These are phyloP conservation scores for Drosophila yooni DNA, from an alignment of 2,888 invertebrate genomes.

Conservation along the genomic window DNA sequence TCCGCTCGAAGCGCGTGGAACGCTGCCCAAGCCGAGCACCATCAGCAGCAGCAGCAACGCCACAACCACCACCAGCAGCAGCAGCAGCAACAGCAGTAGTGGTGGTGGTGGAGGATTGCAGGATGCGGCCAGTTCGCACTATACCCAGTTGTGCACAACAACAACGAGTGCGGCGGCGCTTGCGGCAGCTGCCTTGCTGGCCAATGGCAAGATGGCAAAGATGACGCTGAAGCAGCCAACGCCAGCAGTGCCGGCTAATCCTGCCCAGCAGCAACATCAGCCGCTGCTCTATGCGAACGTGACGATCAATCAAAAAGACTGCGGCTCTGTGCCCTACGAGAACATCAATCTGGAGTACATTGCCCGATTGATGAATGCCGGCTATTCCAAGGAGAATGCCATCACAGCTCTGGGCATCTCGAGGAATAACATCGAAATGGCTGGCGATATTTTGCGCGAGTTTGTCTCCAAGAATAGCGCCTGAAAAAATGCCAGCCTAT, in stretches of 20 bases:
- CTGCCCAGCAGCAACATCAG: slow-evolving; percentile 70
- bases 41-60: slow-evolving; percentile 5
- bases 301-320: slow-evolving; percentile 85
- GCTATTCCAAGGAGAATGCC: slow-evolving; percentile 95
- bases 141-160: slow-evolving; percentile 75
- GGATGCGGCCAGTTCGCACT: slow-evolving; percentile 68
- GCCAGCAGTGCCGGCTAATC: slow-evolving; percentile 26
- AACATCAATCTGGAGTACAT: slow-evolving; percentile 97
- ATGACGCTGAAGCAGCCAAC: slow-evolving; percentile 46
- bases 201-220: slow-evolving; percentile 52
- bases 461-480: slow-evolving; percentile 89
- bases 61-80: not conserved
- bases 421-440: slow-evolving; percentile 97
- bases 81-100: not conserved
- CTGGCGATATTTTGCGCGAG: slow-evolving; percentile 96
- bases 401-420: slow-evolving; percentile 96
- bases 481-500: slow-evolving; percentile 44
- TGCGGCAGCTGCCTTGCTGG: slow-evolving; percentile 56
- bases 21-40: slow-evolving; percentile 51
- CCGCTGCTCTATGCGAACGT: slow-evolving; percentile 85
- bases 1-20: slow-evolving; percentile 84
- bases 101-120: slow-evolving; percentile 16
- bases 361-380: slow-evolving; percentile 93
- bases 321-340: slow-evolving; percentile 89
- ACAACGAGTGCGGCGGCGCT: slow-evolving; percentile 70